These are phyloP conservation scores for Drosophila longiperda DNA, from an alignment of 2,888 invertebrate species.

Conservation along the genomic window DNA sequence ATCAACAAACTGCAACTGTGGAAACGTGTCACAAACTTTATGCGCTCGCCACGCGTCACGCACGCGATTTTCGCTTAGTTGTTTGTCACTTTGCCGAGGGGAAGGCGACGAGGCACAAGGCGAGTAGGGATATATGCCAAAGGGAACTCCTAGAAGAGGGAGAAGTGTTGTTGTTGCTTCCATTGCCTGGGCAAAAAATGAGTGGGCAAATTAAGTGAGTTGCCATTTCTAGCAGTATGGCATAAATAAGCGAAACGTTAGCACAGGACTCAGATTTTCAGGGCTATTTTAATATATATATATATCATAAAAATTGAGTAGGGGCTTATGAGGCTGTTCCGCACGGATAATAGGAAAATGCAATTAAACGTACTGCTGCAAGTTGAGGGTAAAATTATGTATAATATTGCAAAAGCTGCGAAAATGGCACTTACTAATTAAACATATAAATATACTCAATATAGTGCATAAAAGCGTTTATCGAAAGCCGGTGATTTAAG, in stretches of 20 bases:
- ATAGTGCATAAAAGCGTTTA: background rate
- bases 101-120: background rate
- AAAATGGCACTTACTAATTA: background rate
- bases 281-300: background rate
- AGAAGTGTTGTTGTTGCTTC: slow-evolving; percentile 25
- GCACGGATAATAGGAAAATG: background rate
- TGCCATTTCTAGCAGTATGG: slow-evolving; percentile 53
- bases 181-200: slow-evolving; percentile 65
- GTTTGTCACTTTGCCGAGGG: slow-evolving; percentile 70
- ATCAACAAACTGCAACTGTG: slow-evolving; percentile 68
- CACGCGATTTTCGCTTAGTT: slow-evolving; percentile 79
- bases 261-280: slow-evolving; percentile 46
- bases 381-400: background rate
- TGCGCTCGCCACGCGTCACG: slow-evolving; percentile 78
- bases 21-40: slow-evolving; percentile 78
- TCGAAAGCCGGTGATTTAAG: background rate
- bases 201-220: slow-evolving; percentile 70
- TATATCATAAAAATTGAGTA: background rate
- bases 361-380: background rate
- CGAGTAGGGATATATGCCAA: slow-evolving; percentile 6
- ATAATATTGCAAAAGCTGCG: background rate
- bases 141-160: slow-evolving; percentile 7
- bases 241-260: slow-evolving; percentile 64
- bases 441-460: background rate
- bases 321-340: background rate